Evolutionary conservation across 2,888 invertebrate species (phyloP), one percentile per base, ranked within the genome.

Genomic region (Eristalis pertinax): DNA sequence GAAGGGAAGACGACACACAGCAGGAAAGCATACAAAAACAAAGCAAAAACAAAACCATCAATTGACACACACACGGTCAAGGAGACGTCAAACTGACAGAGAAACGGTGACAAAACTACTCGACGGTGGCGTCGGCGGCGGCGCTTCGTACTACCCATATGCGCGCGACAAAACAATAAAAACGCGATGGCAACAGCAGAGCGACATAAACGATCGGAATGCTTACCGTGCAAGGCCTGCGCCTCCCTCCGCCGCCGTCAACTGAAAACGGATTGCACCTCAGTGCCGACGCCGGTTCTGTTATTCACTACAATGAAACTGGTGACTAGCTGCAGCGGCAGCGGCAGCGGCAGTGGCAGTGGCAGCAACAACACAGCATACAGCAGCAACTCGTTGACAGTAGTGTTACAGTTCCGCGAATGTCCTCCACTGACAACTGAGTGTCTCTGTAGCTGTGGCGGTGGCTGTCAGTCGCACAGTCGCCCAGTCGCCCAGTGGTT

Each of bases 181-280:
- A 60, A 26, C 26, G 43, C 68, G 73, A 35, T 60, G 64, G 64
- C 73, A 72, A 60, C 43, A 76, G 73, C 64, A 67, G 69, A 63
- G 56, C 35, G 64, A 76, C 69, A 72, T 68, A 73, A 73, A 65
- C 63, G 81, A 65, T 77, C 73, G 76, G 76, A 77, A 81, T 81
- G 69, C 81, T 77, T 81, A 81, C 81, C 81, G 81, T 72, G 85
- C 81, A 77, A 81, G 60, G 50, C 77, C 73, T 19, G 43, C 15
- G 5, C 41, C 43, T 7, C 43, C 7, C 15, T n/a, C 43, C 32
- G 32, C 10, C 19, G 8, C n/a, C 50, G 50, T 7, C 19, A 8
- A 8, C 50, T 77, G 77, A 82, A 82, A 78, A 81, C 69, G 74
- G 77, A 86, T 81, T 50, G 78, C 65, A 86, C 77, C 65, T 70